These are phyloP conservation scores for Prunella fulvescens DNA, from an alignment of 2,113 vertebrate species.

Conservation along the genomic window DNA sequence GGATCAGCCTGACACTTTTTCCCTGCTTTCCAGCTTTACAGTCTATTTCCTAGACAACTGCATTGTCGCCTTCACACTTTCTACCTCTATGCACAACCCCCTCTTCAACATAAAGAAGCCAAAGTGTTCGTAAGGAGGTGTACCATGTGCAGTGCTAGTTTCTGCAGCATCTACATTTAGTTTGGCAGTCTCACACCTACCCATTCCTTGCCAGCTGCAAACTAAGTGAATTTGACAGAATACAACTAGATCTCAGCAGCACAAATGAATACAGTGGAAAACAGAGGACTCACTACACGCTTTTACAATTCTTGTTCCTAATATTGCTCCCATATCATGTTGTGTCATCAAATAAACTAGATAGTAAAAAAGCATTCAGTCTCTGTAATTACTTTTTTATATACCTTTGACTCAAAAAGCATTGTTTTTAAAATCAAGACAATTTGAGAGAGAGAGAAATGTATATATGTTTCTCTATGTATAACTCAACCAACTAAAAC, in stretches of 20 bases:
- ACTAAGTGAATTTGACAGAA: not conserved
- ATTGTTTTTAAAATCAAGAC: not conserved
- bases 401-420: not conserved
- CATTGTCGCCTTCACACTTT: not conserved
- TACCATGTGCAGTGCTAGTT: not conserved
- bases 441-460: not conserved
- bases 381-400: not conserved
- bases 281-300: not conserved
- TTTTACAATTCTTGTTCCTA: not conserved
- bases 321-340: not conserved
- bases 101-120: not conserved
- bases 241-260: not conserved
- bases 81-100: not conserved
- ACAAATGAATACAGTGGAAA: not conserved
- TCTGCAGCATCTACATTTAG: not conserved
- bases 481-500: not conserved
- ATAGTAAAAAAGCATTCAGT: not conserved
- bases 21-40: not conserved
- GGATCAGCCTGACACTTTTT: not conserved
- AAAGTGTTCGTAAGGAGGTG: not conserved
- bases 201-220: not conserved
- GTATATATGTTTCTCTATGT: not conserved
- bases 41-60: not conserved
- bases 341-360: not conserved
- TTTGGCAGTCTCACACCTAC: not conserved